Percentiles rank a stretch among this genome's conserved stretches.
These are phyloP conservation scores for Phalanger gymnotis DNA, from an alignment of 2,797 vertebrate species.

Conservation along the genomic window DNA sequence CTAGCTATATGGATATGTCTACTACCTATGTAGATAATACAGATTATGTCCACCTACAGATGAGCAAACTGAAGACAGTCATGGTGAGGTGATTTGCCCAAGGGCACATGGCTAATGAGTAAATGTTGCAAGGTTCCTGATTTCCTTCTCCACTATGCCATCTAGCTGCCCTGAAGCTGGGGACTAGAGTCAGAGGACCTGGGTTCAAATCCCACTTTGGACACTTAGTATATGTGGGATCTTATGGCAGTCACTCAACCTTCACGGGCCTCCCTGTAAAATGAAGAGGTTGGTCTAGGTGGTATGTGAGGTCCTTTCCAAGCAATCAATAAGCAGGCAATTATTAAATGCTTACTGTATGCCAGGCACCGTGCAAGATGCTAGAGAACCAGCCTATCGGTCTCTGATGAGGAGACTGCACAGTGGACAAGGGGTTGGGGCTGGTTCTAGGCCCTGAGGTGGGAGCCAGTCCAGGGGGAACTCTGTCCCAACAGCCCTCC, in stretches of 20 bases:
- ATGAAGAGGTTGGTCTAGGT: not conserved
- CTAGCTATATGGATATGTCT: not conserved
- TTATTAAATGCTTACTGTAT: not conserved
- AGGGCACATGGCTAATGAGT: not conserved
- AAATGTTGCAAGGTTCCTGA: not conserved
- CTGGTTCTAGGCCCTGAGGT: not conserved
- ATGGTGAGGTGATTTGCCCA: not conserved
- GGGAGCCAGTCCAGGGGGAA: not conserved
- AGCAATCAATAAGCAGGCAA: not conserved
- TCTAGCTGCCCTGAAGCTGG: not conserved
- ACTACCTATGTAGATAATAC: no score
- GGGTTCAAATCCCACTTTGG: constrained; percentile 44
- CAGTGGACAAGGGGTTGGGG: constrained; percentile 11
- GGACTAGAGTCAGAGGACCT: not conserved
- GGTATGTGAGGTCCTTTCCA: not conserved
- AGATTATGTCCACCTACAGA: not conserved
- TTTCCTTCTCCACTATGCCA: not conserved
- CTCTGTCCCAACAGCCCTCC: not conserved
- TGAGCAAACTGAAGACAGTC: not conserved
- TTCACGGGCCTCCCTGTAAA: constrained; percentile 44
- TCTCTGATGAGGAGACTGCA: constrained; percentile 21
- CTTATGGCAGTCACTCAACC: constrained; percentile 56
- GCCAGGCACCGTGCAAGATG: not conserved
- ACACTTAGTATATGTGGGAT: constrained; percentile 35
- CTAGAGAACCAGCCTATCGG: not conserved